Base-by-base conservation (phyloP, 2,797 vertebrate genomes). In the Emys orbicularis region DNA sequence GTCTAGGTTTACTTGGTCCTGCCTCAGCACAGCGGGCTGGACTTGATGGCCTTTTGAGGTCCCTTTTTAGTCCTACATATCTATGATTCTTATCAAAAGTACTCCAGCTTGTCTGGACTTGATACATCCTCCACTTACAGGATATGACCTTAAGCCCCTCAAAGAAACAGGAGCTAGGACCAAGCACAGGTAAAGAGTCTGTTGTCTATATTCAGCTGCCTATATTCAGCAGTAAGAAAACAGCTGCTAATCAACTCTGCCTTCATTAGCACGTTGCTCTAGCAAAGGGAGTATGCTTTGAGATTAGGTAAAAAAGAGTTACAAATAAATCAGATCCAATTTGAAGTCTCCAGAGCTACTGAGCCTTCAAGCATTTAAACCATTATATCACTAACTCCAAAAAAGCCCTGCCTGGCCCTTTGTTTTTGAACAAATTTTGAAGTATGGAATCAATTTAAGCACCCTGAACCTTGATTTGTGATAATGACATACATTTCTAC, bases 371-470 rank as follows among this genome's bases (percentile, higher is more conserved):
- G 84, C 6, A 0, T 72, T 44, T 82, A 65, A 31, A 29, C 12
- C 57, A 81, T 88, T 44, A 88, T 72, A 88, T 85, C 65, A 92
- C 93, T 86, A 31, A 8, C 44, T 29, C 41, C 13, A 81, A 44
- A 84, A 81, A 88, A 77, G 57, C 47, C 27, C 29, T 8, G 15
- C 27, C 29, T 31, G 31, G 29, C 3, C 7, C 79, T 81, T 81
- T 37, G 79, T 54, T 52, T 54, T 12, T 54, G 49, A 81, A 54
- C 9, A 8, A 50, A 37, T 50, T 94, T 94, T 90, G 83, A 68
- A 86, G 77, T 1, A 27, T 82, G 82, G 65, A 94, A 95, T 93
- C 86, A 96, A 91, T 96, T 81, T 92, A 93, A 94, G 92, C 87
- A 54, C 79, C 93, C 86, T 83, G 90, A 95, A 88, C 41, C 59